A percentile compares a stretch with the other conserved stretches of the same genome.
These are phyloP conservation scores for Parnassius mnemosyne DNA, from an alignment of 2,888 invertebrate genomes.

Conservation along the genomic window DNA sequence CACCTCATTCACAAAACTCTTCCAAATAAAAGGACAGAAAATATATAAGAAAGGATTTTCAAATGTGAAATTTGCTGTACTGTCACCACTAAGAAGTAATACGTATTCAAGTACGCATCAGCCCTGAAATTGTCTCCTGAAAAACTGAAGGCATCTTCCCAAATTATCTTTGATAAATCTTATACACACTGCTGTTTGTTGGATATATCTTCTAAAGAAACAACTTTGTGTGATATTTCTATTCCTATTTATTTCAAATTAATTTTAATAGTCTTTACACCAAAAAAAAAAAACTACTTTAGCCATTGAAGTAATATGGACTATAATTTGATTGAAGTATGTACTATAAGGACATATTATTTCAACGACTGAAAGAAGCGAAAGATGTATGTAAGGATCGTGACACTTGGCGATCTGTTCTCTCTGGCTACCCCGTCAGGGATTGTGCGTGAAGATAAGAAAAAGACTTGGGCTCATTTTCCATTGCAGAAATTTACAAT, in stretches of 20 bases:
- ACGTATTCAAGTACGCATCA: slow-evolving; percentile 21
- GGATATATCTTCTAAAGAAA: slow-evolving; percentile 10
- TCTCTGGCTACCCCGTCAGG: no score
- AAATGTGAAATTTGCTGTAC: neutral
- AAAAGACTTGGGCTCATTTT: no score
- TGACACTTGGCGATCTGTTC: no score
- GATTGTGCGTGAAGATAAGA: no score
- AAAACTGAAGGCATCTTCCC: slow-evolving; percentile 23
- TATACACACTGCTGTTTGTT: slow-evolving; percentile 10
- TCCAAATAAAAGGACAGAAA: neutral
- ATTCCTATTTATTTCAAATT: neutral
- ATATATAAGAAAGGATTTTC: neutral
- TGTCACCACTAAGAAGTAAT: slow-evolving; percentile 14
- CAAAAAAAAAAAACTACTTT: neutral
- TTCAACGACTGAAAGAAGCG: no score
- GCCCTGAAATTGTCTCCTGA: slow-evolving; percentile 24
- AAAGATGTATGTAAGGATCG: no score
- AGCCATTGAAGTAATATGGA: no score
- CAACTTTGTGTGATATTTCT: slow-evolving; percentile 1
- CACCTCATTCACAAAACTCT: neutral
- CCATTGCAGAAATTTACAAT: neutral
- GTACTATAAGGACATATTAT: no score
- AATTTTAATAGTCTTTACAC: neutral
- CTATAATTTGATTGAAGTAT: no score
- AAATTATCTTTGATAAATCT: slow-evolving; percentile 27